Evolutionary conservation across 2,888 invertebrate genomes (phyloP), one percentile per base, ranked within the genome.

Genomic region (Standfussiana lucernea): DNA sequence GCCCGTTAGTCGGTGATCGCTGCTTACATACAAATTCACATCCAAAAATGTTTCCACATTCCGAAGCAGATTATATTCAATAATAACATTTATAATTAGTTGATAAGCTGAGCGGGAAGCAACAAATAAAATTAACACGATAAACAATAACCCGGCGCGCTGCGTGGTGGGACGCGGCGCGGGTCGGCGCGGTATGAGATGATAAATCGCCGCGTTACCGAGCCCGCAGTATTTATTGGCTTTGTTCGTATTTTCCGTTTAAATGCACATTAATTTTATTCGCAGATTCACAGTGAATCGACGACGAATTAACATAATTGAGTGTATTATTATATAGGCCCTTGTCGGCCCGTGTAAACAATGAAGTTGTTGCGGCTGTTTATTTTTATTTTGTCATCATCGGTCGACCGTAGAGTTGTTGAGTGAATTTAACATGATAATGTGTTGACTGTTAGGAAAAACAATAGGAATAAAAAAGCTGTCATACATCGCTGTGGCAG

Each of bases 61-160:
- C 93, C 94, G 88, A 90, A 87, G 89, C 91, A 88, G 90, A 91
- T 93, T 91, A 89, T 91, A 95, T 95, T 94, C 92, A 94, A 95
- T 94, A 94, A 93, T 92, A 93, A 91, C 91, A 90, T 91, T 93
- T 94, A 93, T 93, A 94, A 95, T 95, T 94, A 94, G 93, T 91
- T 92, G 93, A 94, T 95, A 95, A 95, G 94, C 94, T 90, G 91
- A 89, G 88, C 88, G 91, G 91, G 92, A 92, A 91, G 93, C 91
- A 92, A 94, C 95, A 95, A 95, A 95, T 95, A 94, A 94, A 95
- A 96, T 96, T 95, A 95, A 95, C 95, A 93, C 93, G 92, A 93
- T 93, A 95, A 95, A 96, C 95, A 96, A 95, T 95, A 94, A 92
- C 92, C 91, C 88, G 83, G 90, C 92, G 90, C 92, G 93, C 59